These are phyloP conservation scores for Thymelicus sylvestris DNA, from an alignment of 2,888 invertebrate genomes.

Conservation along the genomic window DNA sequence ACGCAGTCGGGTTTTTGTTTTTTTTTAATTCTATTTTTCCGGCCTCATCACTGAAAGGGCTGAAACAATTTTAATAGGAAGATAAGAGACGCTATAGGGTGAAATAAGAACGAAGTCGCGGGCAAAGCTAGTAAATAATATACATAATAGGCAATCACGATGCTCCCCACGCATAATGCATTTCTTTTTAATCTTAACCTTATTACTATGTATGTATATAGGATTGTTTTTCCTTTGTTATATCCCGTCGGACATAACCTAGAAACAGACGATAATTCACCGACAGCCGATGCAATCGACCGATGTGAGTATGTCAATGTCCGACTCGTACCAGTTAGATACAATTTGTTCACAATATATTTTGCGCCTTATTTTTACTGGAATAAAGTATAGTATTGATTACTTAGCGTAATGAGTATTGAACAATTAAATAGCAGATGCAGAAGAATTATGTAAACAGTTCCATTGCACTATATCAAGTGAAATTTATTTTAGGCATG, in stretches of 20 bases:
- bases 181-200: background rate
- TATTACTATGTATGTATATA: background rate
- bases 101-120: no score
- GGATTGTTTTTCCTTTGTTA: background rate
- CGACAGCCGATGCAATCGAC: background rate
- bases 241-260: background rate
- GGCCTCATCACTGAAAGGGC: no score
- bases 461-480: background rate
- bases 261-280: constrained; percentile 3
- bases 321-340: constrained; percentile 1
- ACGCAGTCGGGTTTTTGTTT: no score
- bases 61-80: no score
- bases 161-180: background rate
- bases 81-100: no score
- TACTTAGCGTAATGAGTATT: background rate
- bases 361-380: background rate
- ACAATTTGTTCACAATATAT: background rate
- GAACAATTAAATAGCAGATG: constrained; percentile 1
- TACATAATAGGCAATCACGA: no score
- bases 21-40: no score
- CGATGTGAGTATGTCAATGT: constrained; percentile 12
- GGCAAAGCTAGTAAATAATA: no score
- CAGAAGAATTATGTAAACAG: constrained; percentile 7
- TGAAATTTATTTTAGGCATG: background rate
- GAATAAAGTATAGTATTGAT: background rate